Evolutionary conservation across 2,113 vertebrate species (phyloP), one percentile per base, ranked within the genome.

Genomic region (Microcebus lehilahytsara): DNA sequence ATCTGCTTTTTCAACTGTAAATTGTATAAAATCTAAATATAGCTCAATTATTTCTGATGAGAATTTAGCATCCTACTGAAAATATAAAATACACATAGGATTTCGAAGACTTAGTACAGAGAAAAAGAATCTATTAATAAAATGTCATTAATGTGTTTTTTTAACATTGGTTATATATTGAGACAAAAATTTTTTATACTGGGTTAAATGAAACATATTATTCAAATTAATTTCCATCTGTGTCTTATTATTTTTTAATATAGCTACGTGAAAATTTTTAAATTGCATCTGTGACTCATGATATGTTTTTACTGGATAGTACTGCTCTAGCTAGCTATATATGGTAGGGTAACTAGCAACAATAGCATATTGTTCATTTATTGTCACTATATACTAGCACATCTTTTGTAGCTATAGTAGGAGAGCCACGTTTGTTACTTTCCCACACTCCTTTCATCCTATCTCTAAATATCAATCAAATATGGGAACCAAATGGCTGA

Each of bases 381-480:
- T 60, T 81, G 20, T 37, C 78, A 66, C 34, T 40, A 32, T 6
- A 80, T 20, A 46, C 17, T 25, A 93, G 93, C 34, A 85, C 27
- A 79, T n/a, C 72, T 91, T 62, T n/a, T 56, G 67, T 42, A 93
- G 40, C 22, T 85, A 49, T 2, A 64, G 17, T 37, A 75, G 40
- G 32, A 72, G 23, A 40, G 42, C 8, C 37, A 32, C 60, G 4
- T 30, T 94, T 72, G 81, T 89, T 92, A n/a, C 87, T 86, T 87
- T 95, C 91, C 67, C 91, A 96, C 49, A 78, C 27, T 62, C 34
- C 49, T 79, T 74, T 74, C 62, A 81, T 46, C 40, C 80, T 81
- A 8, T 58, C 64, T 77, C 71, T 71, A 79, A 89, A 27, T 79
- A 85, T 37, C 69, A 83, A 96, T 40, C 25, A 94, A 77, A 90